Evolutionary conservation across 2,113 vertebrate species (phyloP).

Genomic region (Ardeotis arabs): DNA sequence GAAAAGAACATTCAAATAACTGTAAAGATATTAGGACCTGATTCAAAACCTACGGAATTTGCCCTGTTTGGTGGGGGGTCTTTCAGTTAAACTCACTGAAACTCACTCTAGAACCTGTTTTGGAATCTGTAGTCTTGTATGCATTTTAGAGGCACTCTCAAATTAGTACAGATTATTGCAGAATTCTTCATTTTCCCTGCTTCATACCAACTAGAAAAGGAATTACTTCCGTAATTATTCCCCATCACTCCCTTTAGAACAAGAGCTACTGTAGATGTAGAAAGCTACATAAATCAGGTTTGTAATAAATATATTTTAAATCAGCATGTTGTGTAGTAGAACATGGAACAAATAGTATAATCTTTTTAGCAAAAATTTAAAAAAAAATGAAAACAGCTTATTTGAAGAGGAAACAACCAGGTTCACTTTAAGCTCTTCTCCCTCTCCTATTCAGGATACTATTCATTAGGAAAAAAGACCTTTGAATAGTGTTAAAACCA

Average conservation of each 20-base stretch:
- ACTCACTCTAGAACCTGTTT: not conserved
- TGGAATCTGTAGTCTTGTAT: not conserved
- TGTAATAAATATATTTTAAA: not conserved
- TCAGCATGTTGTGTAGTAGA: not conserved
- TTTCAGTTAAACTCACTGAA: not conserved
- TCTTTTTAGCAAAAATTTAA: not conserved
- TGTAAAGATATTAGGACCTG: not conserved
- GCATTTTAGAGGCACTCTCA: conserved; percentile 4
- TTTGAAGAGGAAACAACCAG: not conserved
- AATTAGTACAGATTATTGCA: not conserved
- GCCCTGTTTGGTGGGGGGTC: not conserved
- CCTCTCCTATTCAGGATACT: not conserved
- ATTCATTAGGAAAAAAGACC: not conserved
- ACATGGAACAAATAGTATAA: not conserved
- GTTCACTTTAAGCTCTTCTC: not conserved
- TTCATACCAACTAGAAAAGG: conserved; percentile 35
- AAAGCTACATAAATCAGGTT: conserved; percentile 34
- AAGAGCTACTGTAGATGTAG: not conserved
- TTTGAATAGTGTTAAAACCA: not conserved
- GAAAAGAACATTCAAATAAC: not conserved
- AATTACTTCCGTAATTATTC: conserved; percentile 21
- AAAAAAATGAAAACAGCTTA: not conserved
- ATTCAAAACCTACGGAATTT: not conserved
- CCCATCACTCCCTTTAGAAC: conserved; percentile 17
- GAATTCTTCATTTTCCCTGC: conserved; percentile 33